Evolutionary conservation across 2,113 vertebrate species (phyloP).

Genomic region (Clarias batrachus): DNA sequence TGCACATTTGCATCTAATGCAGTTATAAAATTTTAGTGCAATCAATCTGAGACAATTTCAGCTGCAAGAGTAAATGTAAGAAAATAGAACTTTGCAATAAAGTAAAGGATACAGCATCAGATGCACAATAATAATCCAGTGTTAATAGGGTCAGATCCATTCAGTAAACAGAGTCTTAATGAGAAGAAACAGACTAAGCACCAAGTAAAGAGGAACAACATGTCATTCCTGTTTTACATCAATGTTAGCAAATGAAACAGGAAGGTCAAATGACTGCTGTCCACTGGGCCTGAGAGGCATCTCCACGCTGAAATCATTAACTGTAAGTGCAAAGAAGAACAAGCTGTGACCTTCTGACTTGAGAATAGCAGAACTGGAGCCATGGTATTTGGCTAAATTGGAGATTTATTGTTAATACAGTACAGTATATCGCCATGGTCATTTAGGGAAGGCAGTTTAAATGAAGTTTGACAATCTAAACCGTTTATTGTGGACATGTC

Average conservation of each 20-base stretch:
- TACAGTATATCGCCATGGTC: not conserved
- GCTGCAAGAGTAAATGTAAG: too few relatives aligned
- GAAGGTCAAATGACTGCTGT: slow-evolving; percentile 45
- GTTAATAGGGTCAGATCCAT: too few relatives aligned
- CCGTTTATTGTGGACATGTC: not conserved
- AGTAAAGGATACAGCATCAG: too few relatives aligned
- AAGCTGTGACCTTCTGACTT: slow-evolving; percentile 29
- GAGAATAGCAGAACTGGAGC: slow-evolving; percentile 21
- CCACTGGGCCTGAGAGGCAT: not conserved
- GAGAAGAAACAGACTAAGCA: too few relatives aligned
- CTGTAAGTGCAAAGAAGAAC: slow-evolving; percentile 13
- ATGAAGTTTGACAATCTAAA: not conserved
- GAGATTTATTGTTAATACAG: not conserved
- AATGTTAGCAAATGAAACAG: slow-evolving; percentile 26
- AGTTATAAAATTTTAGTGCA: too few relatives aligned
- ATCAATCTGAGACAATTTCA: too few relatives aligned
- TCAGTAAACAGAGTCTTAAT: too few relatives aligned
- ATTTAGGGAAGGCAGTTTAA: not conserved
- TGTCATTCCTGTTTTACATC: slow-evolving; percentile 22
- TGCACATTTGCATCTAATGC: too few relatives aligned
- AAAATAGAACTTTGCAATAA: too few relatives aligned
- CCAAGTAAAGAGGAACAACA: not conserved
- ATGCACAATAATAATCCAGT: too few relatives aligned
- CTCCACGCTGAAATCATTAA: slow-evolving; percentile 13
- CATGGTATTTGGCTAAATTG: not conserved